Conservation (phyloP, 2,888 invertebrate species). For the Watsonalla cultraria region DNA sequence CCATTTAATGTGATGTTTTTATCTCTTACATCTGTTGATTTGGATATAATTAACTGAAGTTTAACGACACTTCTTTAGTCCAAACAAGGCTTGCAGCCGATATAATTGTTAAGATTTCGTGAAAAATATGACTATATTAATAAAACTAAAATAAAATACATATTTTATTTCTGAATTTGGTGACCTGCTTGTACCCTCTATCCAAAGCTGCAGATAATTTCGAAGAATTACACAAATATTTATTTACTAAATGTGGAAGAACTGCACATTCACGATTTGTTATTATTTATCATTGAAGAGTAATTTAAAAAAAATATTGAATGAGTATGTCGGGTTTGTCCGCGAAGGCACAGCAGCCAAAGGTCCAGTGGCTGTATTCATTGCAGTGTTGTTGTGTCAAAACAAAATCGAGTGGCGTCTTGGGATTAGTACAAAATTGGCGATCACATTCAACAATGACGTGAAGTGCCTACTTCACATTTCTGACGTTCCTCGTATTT, state of each 20-base stretch:
- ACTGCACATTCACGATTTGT: conserved; percentile 39
- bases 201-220: too few species aligned
- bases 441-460: conserved; percentile 41
- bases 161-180: too few species aligned
- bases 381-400: conserved; percentile 62
- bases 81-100: too few species aligned
- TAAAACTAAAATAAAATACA: too few species aligned
- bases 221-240: too few species aligned
- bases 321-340: conserved; percentile 47
- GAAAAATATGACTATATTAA: too few species aligned
- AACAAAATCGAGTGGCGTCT: conserved; percentile 75
- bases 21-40: neutral
- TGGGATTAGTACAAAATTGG: conserved; percentile 56
- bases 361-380: conserved; percentile 41
- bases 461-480: conserved; percentile 25
- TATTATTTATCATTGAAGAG: conserved; percentile 54
- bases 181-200: too few species aligned
- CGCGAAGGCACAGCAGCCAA: conserved; percentile 22
- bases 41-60: neutral
- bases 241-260: too few species aligned
- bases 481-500: conserved; percentile 15
- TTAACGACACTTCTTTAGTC: neutral
- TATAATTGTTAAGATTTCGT: too few species aligned
- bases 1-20: neutral
- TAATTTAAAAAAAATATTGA: conserved; percentile 40